Base-by-base conservation (phyloP, 1,140 invertebrate species). In the Camponotus vicinus region DNA sequence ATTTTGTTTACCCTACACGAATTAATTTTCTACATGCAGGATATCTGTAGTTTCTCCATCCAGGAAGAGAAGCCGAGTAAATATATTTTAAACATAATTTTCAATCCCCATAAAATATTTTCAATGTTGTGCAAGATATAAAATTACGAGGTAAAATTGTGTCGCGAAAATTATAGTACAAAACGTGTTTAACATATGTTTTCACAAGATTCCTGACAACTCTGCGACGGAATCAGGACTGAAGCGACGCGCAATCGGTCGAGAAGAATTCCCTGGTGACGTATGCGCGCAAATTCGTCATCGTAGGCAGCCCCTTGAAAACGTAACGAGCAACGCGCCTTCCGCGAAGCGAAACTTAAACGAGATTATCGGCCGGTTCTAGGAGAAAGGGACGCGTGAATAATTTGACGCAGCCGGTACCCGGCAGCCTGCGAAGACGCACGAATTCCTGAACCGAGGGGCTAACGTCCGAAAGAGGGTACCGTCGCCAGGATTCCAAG, bases 331-430 rank as follows among this genome's bases (percentile, higher is more conserved):
- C 80, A 52, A 66, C 79, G 66, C 52, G 85, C 70, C 85, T 91
- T 90, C 88, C 90, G 80, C 91, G 91, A 91, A 88, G 37, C 79
- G 70, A 91, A 79, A 91, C 84, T 90, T 76, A 90, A 88, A 86
- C 88, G 86, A 89, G 91, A 88, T 91, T 91, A 91, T 91, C 90
- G 85, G 80, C 49, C 67, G 49, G 32, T 82, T 83, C 79, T 49
- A 82, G 3, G 86, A 85, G 78, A 66, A 61, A 85, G 85, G 61
- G 55, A 87, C 45, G 42, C 85, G 89, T 91, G 90, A 92, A 92
- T 93, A 93, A 93, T 93, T 92, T 88, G 88, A 78, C 69, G 75
- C 86, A 80, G 85, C 85, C 86, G 83, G 86, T 37, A 45, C 55
- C 45, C 59, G 49, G 37, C 49, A 59, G 49, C 59, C 71, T 66